phyloP scores from a whole-genome alignment of 2,888 invertebrate species.

The Ramazzottius varieornatus region DNA sequence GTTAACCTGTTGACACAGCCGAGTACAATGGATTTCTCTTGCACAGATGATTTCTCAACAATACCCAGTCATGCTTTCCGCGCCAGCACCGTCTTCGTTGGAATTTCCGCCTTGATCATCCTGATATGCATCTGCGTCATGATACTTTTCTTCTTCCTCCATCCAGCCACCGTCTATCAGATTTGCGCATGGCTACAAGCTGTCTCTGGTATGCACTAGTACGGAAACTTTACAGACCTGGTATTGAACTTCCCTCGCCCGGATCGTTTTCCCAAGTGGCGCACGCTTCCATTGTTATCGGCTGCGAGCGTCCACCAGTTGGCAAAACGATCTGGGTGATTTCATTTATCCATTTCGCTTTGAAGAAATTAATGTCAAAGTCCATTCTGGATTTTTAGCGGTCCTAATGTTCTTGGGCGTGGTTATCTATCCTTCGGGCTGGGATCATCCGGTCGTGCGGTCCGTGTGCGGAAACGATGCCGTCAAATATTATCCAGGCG shows the following conservation, averaged over 20 bases:
- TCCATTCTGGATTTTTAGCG: not conserved
- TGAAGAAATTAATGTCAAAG: not conserved
- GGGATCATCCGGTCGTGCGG: slow-evolving; percentile 54
- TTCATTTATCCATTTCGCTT: not conserved
- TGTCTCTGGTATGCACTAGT: slow-evolving; percentile 48
- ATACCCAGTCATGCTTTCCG: slow-evolving; percentile 57
- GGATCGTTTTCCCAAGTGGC: too few relatives aligned
- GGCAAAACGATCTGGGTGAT: too few relatives aligned
- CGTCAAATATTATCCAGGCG: slow-evolving; percentile 45
- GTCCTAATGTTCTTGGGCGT: not conserved
- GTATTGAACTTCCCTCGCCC: too few relatives aligned
- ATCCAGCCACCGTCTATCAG: slow-evolving; percentile 65
- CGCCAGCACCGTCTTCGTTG: slow-evolving; percentile 63
- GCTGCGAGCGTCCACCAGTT: too few relatives aligned
- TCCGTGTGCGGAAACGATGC: slow-evolving; percentile 52
- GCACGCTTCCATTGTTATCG: too few relatives aligned
- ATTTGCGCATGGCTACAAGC: slow-evolving; percentile 83
- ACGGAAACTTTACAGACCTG: not conserved
- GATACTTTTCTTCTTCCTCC: slow-evolving; percentile 72
- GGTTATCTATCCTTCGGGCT: slow-evolving; percentile 29
- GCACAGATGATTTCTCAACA: slow-evolving; percentile 41
- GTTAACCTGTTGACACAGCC: not conserved
- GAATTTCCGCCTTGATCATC: slow-evolving; percentile 48
- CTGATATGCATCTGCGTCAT: slow-evolving; percentile 58
- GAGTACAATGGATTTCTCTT: not conserved